Conservation (phyloP, 2,888 invertebrate species). For the Eristalinus aeneus region DNA sequence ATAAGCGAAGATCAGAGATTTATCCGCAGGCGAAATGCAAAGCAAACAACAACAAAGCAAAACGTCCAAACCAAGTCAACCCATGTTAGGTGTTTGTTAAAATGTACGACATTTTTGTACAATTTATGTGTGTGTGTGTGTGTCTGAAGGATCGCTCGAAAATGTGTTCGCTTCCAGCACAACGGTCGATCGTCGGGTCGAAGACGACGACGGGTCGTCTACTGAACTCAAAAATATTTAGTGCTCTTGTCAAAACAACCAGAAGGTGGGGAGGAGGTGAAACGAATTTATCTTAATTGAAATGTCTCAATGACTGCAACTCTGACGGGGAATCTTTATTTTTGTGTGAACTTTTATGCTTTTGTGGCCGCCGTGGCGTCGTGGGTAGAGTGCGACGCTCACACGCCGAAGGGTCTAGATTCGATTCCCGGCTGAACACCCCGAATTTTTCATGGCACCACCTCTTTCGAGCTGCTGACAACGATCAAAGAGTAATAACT, state of each 20-base stretch:
- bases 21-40: slow-evolving; percentile 26
- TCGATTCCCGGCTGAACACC: no score
- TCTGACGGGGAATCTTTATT: not conserved
- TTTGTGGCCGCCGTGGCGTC: no score
- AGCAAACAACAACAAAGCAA: slow-evolving; percentile 9
- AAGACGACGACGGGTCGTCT: not conserved
- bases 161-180: not conserved
- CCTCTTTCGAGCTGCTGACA: no score
- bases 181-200: not conserved
- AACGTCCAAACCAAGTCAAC: slow-evolving; percentile 3
- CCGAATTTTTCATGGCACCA: no score
- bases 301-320: not conserved
- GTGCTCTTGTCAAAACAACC: not conserved
- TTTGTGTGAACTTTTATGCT: no score
- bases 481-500: no score
- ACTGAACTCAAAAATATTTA: not conserved
- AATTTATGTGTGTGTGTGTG: slow-evolving; percentile 10
- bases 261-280: not conserved
- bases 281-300: not conserved
- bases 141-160: not conserved
- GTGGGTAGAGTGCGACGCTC: no score
- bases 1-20: slow-evolving; percentile 64
- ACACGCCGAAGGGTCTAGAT: no score
- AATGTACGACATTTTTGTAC: slow-evolving; percentile 63
- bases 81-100: slow-evolving; percentile 67